Base-by-base conservation (phyloP, 1,140 invertebrate species). In the Amphibalanus amphitrite region DNA sequence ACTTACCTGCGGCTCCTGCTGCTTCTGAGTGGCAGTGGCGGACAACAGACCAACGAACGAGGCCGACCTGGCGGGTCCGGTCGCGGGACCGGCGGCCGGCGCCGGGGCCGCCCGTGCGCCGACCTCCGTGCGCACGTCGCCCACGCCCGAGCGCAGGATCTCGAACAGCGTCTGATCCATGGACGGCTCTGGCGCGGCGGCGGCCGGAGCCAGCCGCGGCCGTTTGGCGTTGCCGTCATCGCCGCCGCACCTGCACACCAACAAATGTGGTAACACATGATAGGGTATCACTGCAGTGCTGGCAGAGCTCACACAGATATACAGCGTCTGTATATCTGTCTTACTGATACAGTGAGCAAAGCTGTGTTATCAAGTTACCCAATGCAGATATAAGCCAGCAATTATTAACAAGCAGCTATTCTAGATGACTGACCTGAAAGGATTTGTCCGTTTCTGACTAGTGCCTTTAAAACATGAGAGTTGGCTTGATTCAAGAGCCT, bases 61-160 rank as follows among this genome's bases (percentile, higher is more conserved):
- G 47, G 47, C 47, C 1, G 47, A 13, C 10, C 20, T 20, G 47
- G 47, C 47, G 47, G 47, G 15, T 4, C 4, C 15, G 33, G 33
- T 38, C 4, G 4, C 15, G 47, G 47, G 1, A 20, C 20, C 47
- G 47, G 47, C 47, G 17, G 47, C 17, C 6, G 47, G 47, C 6
- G 6, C 47, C 47, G 47, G 38, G 38, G 6, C 38, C 6, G 47
- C 13, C 47, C 6, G 47, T 3, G 6, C 47, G 20, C 47, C 10
- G 1, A 20, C 47, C 47, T 8, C 13, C 47, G 47, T 13, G 17
- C n/a, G 65, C 65, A 67, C 20, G 65, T 67, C 65, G 20, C 65
- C 65, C 10, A 28, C 65, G 65, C 65, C 65, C 65, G 65, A 67
- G 15, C 65, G 65, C 65, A 67, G 28, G 65, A 67, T 67, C 65